Percentiles rank a stretch among this genome's conserved stretches.
Conservation (phyloP, 2,113 vertebrate species). For the Daboia siamensis region DNA sequence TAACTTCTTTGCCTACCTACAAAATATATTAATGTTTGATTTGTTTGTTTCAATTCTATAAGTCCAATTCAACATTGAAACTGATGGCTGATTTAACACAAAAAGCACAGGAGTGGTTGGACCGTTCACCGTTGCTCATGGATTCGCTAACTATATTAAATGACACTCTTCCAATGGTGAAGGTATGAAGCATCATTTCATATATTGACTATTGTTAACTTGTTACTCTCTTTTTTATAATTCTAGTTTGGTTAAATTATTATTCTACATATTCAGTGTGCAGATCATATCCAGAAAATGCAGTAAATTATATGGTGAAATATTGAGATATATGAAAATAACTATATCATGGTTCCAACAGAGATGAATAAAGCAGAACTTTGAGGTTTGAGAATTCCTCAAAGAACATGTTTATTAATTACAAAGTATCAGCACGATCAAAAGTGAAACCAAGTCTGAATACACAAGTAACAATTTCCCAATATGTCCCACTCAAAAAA, state of each 20-base stretch:
- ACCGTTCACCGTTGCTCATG: conserved; percentile 77
- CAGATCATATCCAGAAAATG: neutral
- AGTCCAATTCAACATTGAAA: conserved; percentile 86
- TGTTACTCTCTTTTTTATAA: neutral
- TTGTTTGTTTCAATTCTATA: conserved; percentile 45
- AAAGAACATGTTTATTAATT: too few species aligned
- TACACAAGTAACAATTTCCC: too few species aligned
- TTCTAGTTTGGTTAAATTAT: neutral
- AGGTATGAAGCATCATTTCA: conserved; percentile 70
- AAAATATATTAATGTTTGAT: neutral
- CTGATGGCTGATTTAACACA: conserved; percentile 80
- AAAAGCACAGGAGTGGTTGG: conserved; percentile 84
- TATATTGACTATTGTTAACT: neutral
- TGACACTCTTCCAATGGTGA: conserved; percentile 81
- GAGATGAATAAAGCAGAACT: too few species aligned
- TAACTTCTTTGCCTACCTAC: neutral
- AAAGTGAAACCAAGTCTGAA: too few species aligned
- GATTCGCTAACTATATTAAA: conserved; percentile 76
- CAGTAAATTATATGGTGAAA: neutral
- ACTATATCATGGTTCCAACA: neutral
- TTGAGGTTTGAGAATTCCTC: too few species aligned
- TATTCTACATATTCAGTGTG: neutral
- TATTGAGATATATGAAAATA: neutral
- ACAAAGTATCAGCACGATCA: too few species aligned
- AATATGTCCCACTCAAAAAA: too few species aligned